phyloP scores from a whole-genome alignment of 2,888 invertebrate species.

The Zaprionus bogoriensis region DNA sequence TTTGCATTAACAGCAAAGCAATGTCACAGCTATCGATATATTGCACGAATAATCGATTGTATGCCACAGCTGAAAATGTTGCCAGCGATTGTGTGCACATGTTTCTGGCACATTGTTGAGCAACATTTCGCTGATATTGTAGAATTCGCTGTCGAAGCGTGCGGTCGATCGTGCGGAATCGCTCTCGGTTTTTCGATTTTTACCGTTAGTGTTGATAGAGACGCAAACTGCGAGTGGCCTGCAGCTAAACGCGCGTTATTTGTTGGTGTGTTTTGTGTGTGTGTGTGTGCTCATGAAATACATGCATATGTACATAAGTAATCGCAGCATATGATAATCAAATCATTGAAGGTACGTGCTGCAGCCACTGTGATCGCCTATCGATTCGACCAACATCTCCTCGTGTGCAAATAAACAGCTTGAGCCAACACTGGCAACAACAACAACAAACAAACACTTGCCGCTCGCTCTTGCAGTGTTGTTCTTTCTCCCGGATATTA shows the following conservation, averaged over 20 bases:
- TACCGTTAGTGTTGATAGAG: constrained; percentile 43
- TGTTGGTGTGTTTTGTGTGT: constrained; percentile 23
- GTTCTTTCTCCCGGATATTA: constrained; percentile 43
- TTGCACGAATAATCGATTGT: neutral
- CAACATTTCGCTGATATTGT: constrained; percentile 46
- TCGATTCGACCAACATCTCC: neutral
- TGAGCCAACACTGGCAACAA: constrained; percentile 7
- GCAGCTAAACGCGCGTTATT: constrained; percentile 18
- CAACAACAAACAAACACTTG: constrained; percentile 23
- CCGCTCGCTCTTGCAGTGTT: constrained; percentile 25
- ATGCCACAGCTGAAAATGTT: constrained; percentile 16
- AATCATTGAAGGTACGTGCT: constrained; percentile 38
- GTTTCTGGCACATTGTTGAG: constrained; percentile 32
- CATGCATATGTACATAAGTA: constrained; percentile 2
- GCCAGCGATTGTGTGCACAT: constrained; percentile 3
- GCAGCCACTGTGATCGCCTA: neutral
- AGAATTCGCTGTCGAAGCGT: constrained; percentile 44
- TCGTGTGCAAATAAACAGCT: constrained; percentile 11
- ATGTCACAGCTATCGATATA: neutral
- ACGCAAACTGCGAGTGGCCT: constrained; percentile 24
- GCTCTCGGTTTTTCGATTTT: constrained; percentile 29
- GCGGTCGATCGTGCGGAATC: constrained; percentile 39
- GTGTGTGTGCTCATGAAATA: constrained; percentile 17
- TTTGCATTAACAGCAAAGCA: neutral
- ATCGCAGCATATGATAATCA: constrained; percentile 17